Evolutionary conservation across 1,140 invertebrate species (phyloP).

Genomic region (Araneus ventricosus): DNA sequence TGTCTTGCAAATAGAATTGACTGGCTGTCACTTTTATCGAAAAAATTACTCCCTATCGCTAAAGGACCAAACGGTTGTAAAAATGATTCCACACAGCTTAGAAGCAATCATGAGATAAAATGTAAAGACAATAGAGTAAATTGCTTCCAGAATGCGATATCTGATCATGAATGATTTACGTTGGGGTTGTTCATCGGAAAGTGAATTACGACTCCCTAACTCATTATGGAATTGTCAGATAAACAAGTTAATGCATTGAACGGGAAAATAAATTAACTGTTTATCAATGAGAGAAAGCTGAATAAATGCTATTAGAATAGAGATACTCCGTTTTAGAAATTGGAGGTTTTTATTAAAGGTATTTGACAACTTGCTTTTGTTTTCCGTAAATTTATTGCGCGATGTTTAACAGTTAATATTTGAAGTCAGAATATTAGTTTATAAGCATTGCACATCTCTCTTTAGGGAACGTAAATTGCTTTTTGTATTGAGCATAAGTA

Average conservation of each 20-base stretch:
- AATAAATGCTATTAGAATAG: background rate
- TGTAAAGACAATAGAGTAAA: background rate
- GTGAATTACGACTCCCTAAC: constrained; percentile 9
- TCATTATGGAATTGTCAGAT: constrained; percentile 27
- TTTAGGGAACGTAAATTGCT: too few species aligned
- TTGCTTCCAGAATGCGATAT: constrained; percentile 5
- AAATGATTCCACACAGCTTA: background rate
- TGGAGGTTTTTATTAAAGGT: too few species aligned
- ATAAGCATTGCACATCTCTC: too few species aligned
- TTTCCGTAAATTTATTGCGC: too few species aligned
- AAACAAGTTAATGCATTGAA: constrained; percentile 22
- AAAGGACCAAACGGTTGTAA: background rate
- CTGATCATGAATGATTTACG: background rate
- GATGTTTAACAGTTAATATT: too few species aligned
- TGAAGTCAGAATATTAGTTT: too few species aligned
- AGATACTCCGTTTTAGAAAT: too few species aligned
- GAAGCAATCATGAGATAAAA: constrained; percentile 11
- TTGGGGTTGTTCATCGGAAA: constrained; percentile 4
- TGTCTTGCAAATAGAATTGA: background rate
- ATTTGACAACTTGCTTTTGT: too few species aligned
- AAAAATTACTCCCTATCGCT: background rate
- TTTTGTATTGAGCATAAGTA: too few species aligned
- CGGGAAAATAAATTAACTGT: constrained; percentile 18
- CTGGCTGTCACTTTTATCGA: background rate
- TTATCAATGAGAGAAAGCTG: background rate